Evolutionary conservation across 2,888 invertebrate genomes (phyloP), one percentile per base, ranked within the genome.

Genomic region (Rapana venosa): DNA sequence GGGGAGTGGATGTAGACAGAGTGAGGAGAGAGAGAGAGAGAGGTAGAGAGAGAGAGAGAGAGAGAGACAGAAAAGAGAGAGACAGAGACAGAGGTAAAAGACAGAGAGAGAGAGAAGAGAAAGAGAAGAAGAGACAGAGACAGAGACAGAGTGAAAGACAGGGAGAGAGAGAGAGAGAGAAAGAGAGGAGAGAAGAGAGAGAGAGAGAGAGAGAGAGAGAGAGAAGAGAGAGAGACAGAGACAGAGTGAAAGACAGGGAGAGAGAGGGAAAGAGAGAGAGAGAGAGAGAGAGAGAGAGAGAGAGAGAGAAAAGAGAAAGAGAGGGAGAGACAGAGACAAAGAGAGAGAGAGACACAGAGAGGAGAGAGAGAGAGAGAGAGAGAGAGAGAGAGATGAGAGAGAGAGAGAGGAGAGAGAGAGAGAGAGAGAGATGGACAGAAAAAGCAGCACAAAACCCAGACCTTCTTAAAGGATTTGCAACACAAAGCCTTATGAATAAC

Each of bases 101-200:
- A 84, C n/a, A n/a, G n/a, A n/a, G n/a, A n/a, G n/a, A n/a, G n/a
- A n/a, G n/a, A n/a, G n/a, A n/a, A n/a, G n/a, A n/a, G n/a, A n/a
- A n/a, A n/a, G n/a, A 81, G 47, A 77, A 81, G 47, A 81, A 81
- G 47, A 77, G 88, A 56, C n/a, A n/a, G n/a, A n/a, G n/a, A n/a
- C n/a, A n/a, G n/a, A n/a, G n/a, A n/a, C 13, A 61, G 61, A 61
- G 61, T 15, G 61, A 61, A 17, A 61, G 56, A 83, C 81, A 83
- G 81, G 58, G 83, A 88, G 88, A 83, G 83, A 88, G 81, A 88
- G 81, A 83, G 83, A 88, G 74, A 79, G 79, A 83, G 70, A 89
- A 47, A 89, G 83, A 89, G 79, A 66, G 89, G 84, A 74, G 84
- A 74, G 84, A 66, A 89, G 85, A 89, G 85, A 89, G 85, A 36